Percentiles rank a stretch among this genome's conserved stretches.
Conservation (phyloP, 2,888 invertebrate species). For the Crossocerus cetratus region DNA sequence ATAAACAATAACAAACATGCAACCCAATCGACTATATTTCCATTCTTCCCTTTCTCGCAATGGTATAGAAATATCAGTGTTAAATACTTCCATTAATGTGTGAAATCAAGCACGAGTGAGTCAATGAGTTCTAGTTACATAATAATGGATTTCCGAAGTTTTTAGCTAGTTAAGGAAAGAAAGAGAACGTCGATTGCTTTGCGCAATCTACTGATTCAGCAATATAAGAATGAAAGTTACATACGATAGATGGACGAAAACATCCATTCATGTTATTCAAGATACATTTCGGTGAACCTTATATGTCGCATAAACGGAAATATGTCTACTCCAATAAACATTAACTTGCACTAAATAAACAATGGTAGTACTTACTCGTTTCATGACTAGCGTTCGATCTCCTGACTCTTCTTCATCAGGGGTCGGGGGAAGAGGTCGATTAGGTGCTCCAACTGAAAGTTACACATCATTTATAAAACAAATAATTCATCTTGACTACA, state of each 20-base stretch:
- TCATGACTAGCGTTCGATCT: conserved; percentile 94
- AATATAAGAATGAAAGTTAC: conserved; percentile 39
- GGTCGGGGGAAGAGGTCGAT: conserved; percentile 95
- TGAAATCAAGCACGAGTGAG: background rate
- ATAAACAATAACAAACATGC: conserved; percentile 42
- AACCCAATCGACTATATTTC: conserved; percentile 38
- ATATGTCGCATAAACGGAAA: conserved; percentile 41
- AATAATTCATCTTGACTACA: background rate
- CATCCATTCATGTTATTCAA: conserved; percentile 44
- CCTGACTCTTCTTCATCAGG: conserved; percentile 94
- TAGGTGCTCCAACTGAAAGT: conserved; percentile 86
- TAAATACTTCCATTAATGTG: background rate
- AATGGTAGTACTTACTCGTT: conserved; percentile 86
- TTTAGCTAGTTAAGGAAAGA: conserved; percentile 15
- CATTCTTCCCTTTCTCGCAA: conserved; percentile 14
- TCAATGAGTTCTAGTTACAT: no score
- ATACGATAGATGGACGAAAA: conserved; percentile 45
- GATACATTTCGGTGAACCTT: conserved; percentile 40
- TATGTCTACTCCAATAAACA: conserved; percentile 50
- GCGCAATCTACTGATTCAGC: conserved; percentile 52
- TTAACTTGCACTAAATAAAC: conserved; percentile 59
- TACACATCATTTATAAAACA: background rate
- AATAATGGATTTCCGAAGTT: background rate
- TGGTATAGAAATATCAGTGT: background rate
- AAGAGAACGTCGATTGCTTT: conserved; percentile 37